These are phyloP conservation scores for Orcinus orca DNA, from an alignment of 2,113 vertebrate genomes.

Conservation along the genomic window DNA sequence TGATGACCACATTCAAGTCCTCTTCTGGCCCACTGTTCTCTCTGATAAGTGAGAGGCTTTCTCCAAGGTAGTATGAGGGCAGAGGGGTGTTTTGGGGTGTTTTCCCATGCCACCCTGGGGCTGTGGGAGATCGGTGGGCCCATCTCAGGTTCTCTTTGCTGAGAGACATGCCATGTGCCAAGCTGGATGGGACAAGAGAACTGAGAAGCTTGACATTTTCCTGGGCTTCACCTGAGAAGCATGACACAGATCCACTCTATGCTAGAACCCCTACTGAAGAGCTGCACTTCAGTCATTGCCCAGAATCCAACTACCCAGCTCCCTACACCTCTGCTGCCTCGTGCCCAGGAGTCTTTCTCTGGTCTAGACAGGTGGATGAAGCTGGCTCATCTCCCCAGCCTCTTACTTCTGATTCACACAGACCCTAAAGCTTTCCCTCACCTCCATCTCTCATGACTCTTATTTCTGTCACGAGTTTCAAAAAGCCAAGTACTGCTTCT, in stretches of 20 bases:
- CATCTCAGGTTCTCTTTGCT: neutral
- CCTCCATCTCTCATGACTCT: neutral
- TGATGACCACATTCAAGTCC: neutral
- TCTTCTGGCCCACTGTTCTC: neutral
- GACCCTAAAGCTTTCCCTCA: neutral
- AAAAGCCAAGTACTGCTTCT: neutral
- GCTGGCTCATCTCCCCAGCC: neutral
- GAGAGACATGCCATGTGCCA: neutral
- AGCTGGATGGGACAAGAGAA: neutral
- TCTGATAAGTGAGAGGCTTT: neutral
- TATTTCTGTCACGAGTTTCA: neutral
- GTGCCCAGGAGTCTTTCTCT: neutral
- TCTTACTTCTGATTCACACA: neutral
- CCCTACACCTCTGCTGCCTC: neutral
- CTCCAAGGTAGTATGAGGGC: neutral
- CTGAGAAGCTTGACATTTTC: neutral
- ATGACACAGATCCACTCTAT: neutral
- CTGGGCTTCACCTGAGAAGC: neutral
- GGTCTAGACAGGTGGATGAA: neutral
- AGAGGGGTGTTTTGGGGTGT: neutral
- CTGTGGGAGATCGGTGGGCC: neutral
- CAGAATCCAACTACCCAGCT: neutral
- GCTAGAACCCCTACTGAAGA: neutral
- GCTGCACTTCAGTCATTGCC: neutral
- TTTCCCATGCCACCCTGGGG: no score